Evolutionary conservation across 2,113 vertebrate genomes (phyloP).

Genomic region (Charina bottae): DNA sequence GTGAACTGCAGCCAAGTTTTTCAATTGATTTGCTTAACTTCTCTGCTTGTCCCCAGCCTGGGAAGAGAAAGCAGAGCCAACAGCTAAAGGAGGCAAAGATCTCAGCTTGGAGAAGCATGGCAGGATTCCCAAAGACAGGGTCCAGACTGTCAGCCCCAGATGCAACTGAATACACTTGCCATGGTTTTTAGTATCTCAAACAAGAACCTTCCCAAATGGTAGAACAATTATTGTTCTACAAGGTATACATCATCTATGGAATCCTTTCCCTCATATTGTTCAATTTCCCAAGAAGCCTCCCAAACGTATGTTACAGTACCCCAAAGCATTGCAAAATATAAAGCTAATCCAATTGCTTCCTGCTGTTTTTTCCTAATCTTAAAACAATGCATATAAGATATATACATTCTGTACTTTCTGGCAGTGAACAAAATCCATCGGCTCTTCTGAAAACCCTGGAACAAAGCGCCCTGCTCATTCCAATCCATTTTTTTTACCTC

Average conservation of each 20-base stretch:
- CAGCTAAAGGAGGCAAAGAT: constrained; percentile 16
- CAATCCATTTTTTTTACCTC: background rate
- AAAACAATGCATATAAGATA: background rate
- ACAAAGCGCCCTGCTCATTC: background rate
- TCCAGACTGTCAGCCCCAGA: background rate
- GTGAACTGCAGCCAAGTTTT: constrained; percentile 41
- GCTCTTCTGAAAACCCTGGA: background rate
- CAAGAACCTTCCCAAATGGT: background rate
- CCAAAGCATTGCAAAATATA: background rate
- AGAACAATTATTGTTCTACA: background rate
- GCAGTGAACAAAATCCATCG: background rate
- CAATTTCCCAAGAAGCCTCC: background rate
- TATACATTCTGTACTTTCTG: background rate
- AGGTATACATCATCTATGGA: background rate
- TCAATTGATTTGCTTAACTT: constrained; percentile 39
- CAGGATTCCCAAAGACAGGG: background rate
- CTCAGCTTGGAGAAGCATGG: constrained; percentile 23
- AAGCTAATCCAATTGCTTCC: background rate
- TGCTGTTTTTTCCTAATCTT: background rate
- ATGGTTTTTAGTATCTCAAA: background rate
- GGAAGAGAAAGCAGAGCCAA: background rate
- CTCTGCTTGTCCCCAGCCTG: accelerated
- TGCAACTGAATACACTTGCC: background rate
- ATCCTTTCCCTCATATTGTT: background rate
- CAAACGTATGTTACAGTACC: background rate